Base-by-base conservation (phyloP, 2,888 invertebrate genomes). In the Caenorhabditis sulstoni region DNA sequence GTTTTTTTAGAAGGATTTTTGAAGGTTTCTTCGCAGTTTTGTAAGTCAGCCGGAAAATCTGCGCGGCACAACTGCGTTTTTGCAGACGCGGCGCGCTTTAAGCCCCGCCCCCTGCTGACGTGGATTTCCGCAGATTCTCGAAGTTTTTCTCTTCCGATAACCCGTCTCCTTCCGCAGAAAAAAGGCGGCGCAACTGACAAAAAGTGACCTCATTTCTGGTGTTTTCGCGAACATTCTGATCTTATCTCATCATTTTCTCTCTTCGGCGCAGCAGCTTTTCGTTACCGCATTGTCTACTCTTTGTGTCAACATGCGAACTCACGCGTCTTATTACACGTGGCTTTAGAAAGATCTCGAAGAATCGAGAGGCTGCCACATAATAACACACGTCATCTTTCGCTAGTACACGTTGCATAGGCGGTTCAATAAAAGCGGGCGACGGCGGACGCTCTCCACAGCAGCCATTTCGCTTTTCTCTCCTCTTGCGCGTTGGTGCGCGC, bases 321-420 rank as follows among this genome's bases (percentile, higher is more conserved):
- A 41, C 52, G 23, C 3, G n/a, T 11, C 52, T 61, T 5, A 47
- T 62, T 71, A 44, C 50, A 55, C 49, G 71, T 50, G 55, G 22
- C 39, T 41, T 70, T 49, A 14, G 57, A 64, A 71, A 62, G 49
- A 23, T 64, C 64, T 57, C 22, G 64, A 71, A 71, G 12, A 35
- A 4, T 23, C 44, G 9, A 7, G 58, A 41, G n/a, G 14, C 52
- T 16, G 52, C 70, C 55, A 71, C 22, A 41, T 20, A 49, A 47
- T 57, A 64, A 16, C 22, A 71, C 71, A 71, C 71, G 71, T 71
- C 71, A 64, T 23, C 57, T 16, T 35, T 22, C 35, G 44, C 47
- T 37, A 64, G 49, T 71, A 71, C 64, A 71, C 71, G 71, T 71
- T 64, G 64, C 71, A 64, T 64, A 64, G 57, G 37, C 70, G 47